Conservation (phyloP, 2,888 invertebrate species). For the Ormyrus labotus region DNA sequence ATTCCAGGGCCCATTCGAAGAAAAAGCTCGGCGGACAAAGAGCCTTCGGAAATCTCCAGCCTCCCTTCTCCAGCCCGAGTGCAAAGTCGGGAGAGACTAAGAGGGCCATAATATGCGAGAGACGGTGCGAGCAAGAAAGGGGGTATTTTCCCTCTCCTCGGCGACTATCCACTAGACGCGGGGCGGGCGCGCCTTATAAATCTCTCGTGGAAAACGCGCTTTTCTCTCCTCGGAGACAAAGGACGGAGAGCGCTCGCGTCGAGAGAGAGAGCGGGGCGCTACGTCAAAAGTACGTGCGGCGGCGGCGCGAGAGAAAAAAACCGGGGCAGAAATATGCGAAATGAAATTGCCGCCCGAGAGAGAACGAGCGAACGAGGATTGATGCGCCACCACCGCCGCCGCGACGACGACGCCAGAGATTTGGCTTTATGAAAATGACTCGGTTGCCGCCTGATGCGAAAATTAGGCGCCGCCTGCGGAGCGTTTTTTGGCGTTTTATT, state of each 20-base stretch:
- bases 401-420: conserved; percentile 8
- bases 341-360: conserved; percentile 43
- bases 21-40: conserved; percentile 3
- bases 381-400: neutral
- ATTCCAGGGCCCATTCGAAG: neutral
- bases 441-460: no score
- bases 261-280: conserved; percentile 34
- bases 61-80: neutral
- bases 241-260: neutral
- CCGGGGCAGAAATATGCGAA: conserved; percentile 23
- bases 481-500: no score
- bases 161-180: neutral
- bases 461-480: no score
- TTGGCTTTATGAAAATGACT: conserved; percentile 19
- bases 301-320: conserved; percentile 9
- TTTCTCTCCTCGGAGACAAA: conserved; percentile 35
- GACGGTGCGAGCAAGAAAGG: neutral
- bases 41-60: neutral
- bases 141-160: neutral
- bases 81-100: conserved; percentile 34
- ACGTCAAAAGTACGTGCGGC: neutral
- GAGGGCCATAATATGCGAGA: conserved; percentile 49
- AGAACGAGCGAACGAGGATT: neutral
- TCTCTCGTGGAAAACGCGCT: conserved; percentile 47
- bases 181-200: conserved; percentile 46